Conservation (phyloP, 2,113 vertebrate genomes). For the Tretioscincus oriximinensis region DNA sequence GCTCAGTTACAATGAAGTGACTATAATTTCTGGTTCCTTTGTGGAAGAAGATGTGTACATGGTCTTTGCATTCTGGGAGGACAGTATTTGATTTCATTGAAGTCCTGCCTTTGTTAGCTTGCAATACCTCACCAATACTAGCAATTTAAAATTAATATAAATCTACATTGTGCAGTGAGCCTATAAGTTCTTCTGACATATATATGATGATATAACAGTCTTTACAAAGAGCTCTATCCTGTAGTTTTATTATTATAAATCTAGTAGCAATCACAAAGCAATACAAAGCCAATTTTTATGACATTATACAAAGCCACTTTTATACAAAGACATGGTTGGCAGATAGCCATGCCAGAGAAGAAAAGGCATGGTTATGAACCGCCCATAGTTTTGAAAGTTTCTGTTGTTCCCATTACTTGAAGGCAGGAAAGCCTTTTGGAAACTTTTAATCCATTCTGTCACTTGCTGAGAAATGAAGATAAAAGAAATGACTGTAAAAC, state of each 20-base stretch:
- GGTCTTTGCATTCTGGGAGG: too few species aligned
- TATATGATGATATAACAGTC: constrained; percentile 8
- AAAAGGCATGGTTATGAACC: constrained; percentile 56
- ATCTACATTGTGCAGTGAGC: constrained; percentile 19
- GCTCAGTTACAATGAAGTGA: too few species aligned
- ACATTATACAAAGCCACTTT: constrained; percentile 58
- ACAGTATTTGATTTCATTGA: too few species aligned
- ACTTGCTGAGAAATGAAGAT: constrained; percentile 55
- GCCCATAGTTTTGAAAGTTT: constrained; percentile 53
- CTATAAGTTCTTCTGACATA: neutral
- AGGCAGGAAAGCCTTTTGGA: constrained; percentile 65
- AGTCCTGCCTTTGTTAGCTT: too few species aligned
- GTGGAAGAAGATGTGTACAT: too few species aligned
- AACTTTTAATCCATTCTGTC: constrained; percentile 59
- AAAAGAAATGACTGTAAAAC: constrained; percentile 66
- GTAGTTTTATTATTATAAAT: constrained; percentile 15
- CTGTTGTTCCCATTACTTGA: constrained; percentile 66
- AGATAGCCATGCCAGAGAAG: constrained; percentile 50
- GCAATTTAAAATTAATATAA: too few species aligned
- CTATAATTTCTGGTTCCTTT: too few species aligned
- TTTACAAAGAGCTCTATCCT: constrained; percentile 23
- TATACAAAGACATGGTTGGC: constrained; percentile 53
- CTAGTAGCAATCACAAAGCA: constrained; percentile 30
- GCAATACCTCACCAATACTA: too few species aligned
- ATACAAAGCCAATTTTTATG: constrained; percentile 45